These are phyloP conservation scores for Ectemnius continuus DNA, from an alignment of 2,888 invertebrate genomes.

Conservation along the genomic window DNA sequence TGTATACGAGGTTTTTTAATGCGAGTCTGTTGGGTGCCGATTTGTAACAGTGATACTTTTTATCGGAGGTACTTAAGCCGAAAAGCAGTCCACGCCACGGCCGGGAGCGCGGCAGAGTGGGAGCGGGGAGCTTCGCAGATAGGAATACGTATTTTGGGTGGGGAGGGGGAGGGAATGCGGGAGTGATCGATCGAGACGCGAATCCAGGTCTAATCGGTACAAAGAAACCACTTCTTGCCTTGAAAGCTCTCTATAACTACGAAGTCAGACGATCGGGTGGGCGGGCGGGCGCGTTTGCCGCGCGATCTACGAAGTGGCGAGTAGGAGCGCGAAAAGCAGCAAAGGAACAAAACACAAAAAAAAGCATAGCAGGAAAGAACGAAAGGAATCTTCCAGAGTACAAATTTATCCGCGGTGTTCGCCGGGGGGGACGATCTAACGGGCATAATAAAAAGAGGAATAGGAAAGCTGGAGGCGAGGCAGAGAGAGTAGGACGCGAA, in stretches of 20 bases:
- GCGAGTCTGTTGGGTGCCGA: slow-evolving; percentile 15
- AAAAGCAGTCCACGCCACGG: slow-evolving; percentile 29
- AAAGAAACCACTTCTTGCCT: slow-evolving; percentile 78
- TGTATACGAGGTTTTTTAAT: slow-evolving; percentile 62
- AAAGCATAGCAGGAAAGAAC: slow-evolving; percentile 20
- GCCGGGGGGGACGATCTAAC: slow-evolving; percentile 36
- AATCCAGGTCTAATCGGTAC: slow-evolving; percentile 76
- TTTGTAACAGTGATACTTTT: slow-evolving; percentile 18
- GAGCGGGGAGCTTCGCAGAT: slow-evolving; percentile 15
- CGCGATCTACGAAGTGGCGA: slow-evolving; percentile 7
- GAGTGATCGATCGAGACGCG: slow-evolving; percentile 66
- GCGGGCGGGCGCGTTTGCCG: slow-evolving; percentile 8
- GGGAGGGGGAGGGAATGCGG: slow-evolving; percentile 33
- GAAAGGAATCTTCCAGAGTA: slow-evolving; percentile 67
- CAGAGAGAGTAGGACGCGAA: slow-evolving; percentile 7
- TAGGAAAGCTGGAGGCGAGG: not conserved
- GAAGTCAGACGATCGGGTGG: slow-evolving; percentile 52
- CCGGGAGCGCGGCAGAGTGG: not conserved
- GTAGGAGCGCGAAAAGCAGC: slow-evolving; percentile 15
- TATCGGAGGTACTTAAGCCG: slow-evolving; percentile 16
- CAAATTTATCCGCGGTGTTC: slow-evolving; percentile 69
- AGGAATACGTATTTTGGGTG: slow-evolving; percentile 31
- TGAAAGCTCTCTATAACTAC: slow-evolving; percentile 75
- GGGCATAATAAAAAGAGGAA: slow-evolving; percentile 8
- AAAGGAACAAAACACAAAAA: slow-evolving; percentile 20